phyloP scores from a whole-genome alignment of 2,888 invertebrate genomes.

The Tortrix viridana region DNA sequence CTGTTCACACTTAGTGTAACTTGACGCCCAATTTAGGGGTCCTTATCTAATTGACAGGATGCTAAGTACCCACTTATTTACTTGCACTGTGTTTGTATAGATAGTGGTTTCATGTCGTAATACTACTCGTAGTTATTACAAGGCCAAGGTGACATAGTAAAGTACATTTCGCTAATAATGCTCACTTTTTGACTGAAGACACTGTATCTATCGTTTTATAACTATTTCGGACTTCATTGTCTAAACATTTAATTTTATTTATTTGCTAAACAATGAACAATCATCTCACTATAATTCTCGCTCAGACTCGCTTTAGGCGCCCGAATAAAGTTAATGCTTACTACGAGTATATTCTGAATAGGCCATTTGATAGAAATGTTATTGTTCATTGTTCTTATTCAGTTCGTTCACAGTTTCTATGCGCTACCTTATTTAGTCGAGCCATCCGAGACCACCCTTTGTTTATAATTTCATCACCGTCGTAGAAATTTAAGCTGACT shows the following conservation, averaged over 20 bases:
- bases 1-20: slow-evolving; percentile 21
- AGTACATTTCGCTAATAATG: no score
- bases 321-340: not conserved
- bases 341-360: slow-evolving; percentile 33
- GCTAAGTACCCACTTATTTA: slow-evolving; percentile 21
- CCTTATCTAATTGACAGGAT: slow-evolving; percentile 32
- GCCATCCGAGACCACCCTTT: slow-evolving; percentile 58
- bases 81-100: not conserved
- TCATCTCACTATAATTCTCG: no score
- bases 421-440: slow-evolving; percentile 59
- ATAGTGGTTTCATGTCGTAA: not conserved
- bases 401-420: slow-evolving; percentile 57
- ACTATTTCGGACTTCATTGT: not conserved
- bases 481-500: slow-evolving; percentile 17
- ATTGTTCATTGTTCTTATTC: slow-evolving; percentile 53
- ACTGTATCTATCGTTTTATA: no score
- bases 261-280: not conserved
- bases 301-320: not conserved
- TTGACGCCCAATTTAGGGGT: slow-evolving; percentile 21
- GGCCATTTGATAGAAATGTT: slow-evolving; percentile 46
- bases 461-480: slow-evolving; percentile 59
- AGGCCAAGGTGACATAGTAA: no score
- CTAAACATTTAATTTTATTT: not conserved
- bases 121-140: not conserved
- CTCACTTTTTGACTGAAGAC: no score